Evolutionary conservation across 1,140 invertebrate species (phyloP), one percentile per base, ranked within the genome.

Genomic region (Sycophila sp.): DNA sequence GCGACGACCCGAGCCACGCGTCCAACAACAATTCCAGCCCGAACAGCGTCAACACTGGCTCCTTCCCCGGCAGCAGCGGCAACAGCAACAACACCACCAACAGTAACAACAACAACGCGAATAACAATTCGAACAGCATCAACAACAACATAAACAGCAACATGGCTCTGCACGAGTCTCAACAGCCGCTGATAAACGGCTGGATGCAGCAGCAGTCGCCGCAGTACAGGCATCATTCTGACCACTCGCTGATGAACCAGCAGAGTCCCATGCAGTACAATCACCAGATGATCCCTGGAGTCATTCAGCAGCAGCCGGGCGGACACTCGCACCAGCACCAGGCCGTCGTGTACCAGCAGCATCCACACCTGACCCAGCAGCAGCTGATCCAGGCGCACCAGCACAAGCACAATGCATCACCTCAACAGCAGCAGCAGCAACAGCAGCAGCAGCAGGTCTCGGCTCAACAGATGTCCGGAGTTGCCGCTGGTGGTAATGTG

Each of bases 21-120:
- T 82, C 79, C 6, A 85, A 83, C 58, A 84, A 83, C 69, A 81
- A 85, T 56, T 83, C 81, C 13, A 84, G 81, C 34, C 81, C 82
- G 7, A 84, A 84, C 42, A 84, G 82, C 67, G 76, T 75, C 0
- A 83, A 82, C 60, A 84, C 82, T 7, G 81, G 79, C 60, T 84
- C 82, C 0, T 83, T 83, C 26, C 81, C 82, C 7, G 81, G 81
- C 22, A 71, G 81, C 17, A 82, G 70, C 59, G 76, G 73, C 36
- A 69, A 82, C 78, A 75, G 78, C 78, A 69, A 84, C 79, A 72
- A 81, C 76, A 10, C 78, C 71, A 47, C 83, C 78, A 53, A 80
- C 78, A 60, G 38, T 55, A 75, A 65, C 42, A 66, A 53, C 2
- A 64, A 51, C 40, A 68, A 38, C 72, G 73, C 66, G 72, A 22